Percentiles rank a stretch among this genome's conserved stretches.
phyloP scores from a whole-genome alignment of 2,113 vertebrate species.

The Eulemur macaco region DNA sequence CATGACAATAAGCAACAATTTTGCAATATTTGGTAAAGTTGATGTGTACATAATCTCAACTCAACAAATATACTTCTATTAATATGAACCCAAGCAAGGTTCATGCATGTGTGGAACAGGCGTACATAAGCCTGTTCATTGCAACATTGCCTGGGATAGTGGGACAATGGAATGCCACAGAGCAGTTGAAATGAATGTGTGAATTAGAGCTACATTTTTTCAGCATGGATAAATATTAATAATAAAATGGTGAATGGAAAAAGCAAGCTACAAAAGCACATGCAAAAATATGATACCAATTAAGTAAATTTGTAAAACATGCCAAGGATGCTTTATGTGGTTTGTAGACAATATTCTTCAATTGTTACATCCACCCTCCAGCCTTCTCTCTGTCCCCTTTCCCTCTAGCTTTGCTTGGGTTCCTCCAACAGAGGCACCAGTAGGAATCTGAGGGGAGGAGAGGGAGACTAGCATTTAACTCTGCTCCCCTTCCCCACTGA shows the following conservation, averaged over 20 bases:
- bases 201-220: neutral
- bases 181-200: neutral
- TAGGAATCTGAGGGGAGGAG: neutral
- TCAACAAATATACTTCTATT: neutral
- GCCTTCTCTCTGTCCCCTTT: neutral
- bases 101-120: neutral
- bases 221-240: neutral
- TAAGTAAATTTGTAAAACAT: neutral
- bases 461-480: neutral
- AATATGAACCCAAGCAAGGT: neutral
- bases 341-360: neutral
- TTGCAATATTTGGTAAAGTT: neutral
- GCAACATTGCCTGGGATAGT: neutral
- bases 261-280: neutral
- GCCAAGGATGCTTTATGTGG: neutral
- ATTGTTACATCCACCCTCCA: neutral
- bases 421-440: neutral
- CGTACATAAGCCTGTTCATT: neutral
- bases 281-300: neutral
- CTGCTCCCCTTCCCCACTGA: neutral
- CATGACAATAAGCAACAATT: neutral
- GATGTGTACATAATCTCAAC: neutral
- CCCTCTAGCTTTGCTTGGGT: neutral
- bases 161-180: neutral
- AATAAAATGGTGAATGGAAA: neutral